Evolutionary conservation across 2,888 invertebrate genomes (phyloP), one percentile per base, ranked within the genome.

Genomic region (Alsophila aescularia): DNA sequence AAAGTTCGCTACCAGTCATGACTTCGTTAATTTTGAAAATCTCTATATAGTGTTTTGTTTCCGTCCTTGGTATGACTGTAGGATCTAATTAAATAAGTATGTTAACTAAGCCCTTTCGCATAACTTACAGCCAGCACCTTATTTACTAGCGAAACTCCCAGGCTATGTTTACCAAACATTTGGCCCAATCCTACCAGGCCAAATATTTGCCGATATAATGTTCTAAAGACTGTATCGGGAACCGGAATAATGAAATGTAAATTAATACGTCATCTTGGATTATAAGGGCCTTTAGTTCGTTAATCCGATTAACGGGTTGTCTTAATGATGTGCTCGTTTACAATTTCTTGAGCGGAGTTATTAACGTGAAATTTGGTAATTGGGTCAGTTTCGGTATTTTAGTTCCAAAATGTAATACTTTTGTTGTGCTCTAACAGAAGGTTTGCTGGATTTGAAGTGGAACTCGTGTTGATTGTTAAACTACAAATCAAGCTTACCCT

Each of bases 251-350:
- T 79, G 72, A 77, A 77, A 81, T 80, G 81, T 75, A 82, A 81
- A 83, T 81, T 81, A 82, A 84, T 81, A 81, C 79, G 75, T 79
- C 79, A 77, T 79, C 77, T 75, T 69, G 74, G 79, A 79, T 75
- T 73, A 70, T 64, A 62, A 65, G 64, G 74, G 78, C 73, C n/a
- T 78, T 71, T 70, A 71, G 70, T 72, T 71, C 67, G 73, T 72
- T 79, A 82, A 81, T 77, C 78, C 77, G 55, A 58, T 63, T 61
- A 61, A 60, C 61, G 72, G 71, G 70, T 75, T 75, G 71, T 73
- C 74, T 71, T 75, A 75, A 72, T 67, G 72, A 75, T 73, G 70
- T 63, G 64, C 64, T 63, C 66, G 59, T 62, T 66, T 60, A 64
- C 60, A 44, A 62, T 63, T 48, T 18, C 37, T 35, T 12, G 37